Base-by-base conservation (phyloP, 2,888 invertebrate genomes). In the Tetragnatha montana region DNA sequence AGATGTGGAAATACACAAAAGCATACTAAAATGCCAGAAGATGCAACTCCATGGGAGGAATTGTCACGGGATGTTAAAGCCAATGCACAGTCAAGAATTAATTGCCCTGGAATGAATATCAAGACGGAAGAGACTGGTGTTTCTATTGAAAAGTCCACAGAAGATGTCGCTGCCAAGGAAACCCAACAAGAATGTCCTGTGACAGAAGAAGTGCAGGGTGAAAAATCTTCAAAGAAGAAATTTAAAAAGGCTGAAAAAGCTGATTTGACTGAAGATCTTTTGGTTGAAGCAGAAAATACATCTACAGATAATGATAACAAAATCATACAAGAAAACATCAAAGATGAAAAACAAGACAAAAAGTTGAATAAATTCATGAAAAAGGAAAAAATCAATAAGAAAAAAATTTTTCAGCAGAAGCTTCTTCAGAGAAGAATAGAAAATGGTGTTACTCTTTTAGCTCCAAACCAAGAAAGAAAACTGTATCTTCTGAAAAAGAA, bases 401-500 rank as follows among this genome's bases (percentile, higher is more conserved):
- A 82, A 60, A 83, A 73, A 49, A 81, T 70, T 35, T 89, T 84
- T 82, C 21, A 80, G 76, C 51, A 89, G 74, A 89, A 81, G 35
- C 78, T 89, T 17, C 19, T 76, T 69, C 49, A 50, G 75, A 90
- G 84, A 78, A 69, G 80, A 35, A 12, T 17, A 49, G 17, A 89
- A 68, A 86, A 84, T 35, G 91, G 91, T 1, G 74, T 92, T 19
- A 51, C 76, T 12, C 82, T 91, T 22, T 78, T 92, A 8, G 89
- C 92, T n/a, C 51, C 76, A 19, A 91, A 92, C 51, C 73, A 91
- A 7, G 92, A 92, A 78, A 81, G 81, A 6, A 91, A 91, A 84
- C 81, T 92, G 12, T 91, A 91, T 22, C 74, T 71, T 17, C 79
- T 92, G 22, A 92, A 91, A 80, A 91, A 88, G 50, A 75, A 17